Percentiles rank a stretch among this genome's conserved stretches.
phyloP scores from a whole-genome alignment of 2,888 invertebrate genomes.

The Philonicus albiceps region DNA sequence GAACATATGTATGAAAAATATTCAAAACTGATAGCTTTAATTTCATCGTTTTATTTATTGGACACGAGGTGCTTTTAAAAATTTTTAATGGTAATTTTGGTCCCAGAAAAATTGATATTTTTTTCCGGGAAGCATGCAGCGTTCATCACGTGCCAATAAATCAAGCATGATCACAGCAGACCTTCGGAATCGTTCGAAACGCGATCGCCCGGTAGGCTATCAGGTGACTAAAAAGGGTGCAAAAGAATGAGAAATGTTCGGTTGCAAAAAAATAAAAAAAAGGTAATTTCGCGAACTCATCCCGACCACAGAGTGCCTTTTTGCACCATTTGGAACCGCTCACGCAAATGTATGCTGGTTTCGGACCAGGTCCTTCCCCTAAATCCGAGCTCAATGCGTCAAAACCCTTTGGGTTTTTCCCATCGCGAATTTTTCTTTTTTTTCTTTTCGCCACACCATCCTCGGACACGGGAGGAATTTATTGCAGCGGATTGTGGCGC shows the following conservation, averaged over 20 bases:
- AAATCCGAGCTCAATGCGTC: not conserved
- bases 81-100: not conserved
- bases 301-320: not conserved
- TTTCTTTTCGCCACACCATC: not conserved
- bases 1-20: too few species aligned
- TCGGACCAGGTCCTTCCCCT: not conserved
- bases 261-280: not conserved
- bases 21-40: not conserved
- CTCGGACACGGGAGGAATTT: not conserved
- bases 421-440: not conserved
- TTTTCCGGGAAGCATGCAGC: not conserved
- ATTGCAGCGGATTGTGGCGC: not conserved
- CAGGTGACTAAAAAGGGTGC: not conserved
- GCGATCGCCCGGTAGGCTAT: conserved; percentile 27
- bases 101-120: not conserved
- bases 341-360: not conserved
- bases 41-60: not conserved
- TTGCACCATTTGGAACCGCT: not conserved
- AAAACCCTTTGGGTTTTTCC: conserved; percentile 7
- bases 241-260: conserved; percentile 1
- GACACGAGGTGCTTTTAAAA: not conserved
- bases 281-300: not conserved
- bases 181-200: conserved; percentile 1
- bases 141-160: conserved; percentile 17
- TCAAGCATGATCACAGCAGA: conserved; percentile 1